These are phyloP conservation scores for Melanostoma mellinum DNA, from an alignment of 2,888 invertebrate genomes.

Conservation along the genomic window DNA sequence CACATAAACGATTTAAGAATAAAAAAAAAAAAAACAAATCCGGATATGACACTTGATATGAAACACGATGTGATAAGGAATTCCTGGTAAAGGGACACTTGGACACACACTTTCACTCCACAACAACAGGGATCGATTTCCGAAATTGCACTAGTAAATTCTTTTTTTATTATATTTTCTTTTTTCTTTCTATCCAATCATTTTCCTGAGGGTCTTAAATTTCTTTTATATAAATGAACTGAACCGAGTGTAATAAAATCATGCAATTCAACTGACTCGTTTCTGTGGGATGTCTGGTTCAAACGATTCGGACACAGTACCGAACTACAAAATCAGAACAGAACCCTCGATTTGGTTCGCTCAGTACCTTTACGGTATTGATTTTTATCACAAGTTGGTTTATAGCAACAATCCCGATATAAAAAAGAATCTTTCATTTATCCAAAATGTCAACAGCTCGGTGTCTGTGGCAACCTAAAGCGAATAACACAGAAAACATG, in stretches of 20 bases:
- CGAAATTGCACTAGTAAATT: constrained; percentile 15
- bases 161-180: too few relatives aligned
- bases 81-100: constrained; percentile 43
- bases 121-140: constrained; percentile 30
- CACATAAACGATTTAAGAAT: constrained; percentile 30
- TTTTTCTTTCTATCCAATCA: constrained; percentile 4
- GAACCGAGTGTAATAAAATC: constrained; percentile 3
- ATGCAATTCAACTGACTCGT: background rate
- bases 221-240: constrained; percentile 13
- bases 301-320: background rate
- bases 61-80: constrained; percentile 39
- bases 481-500: constrained; percentile 35
- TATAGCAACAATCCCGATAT: constrained; percentile 31
- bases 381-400: constrained; percentile 37
- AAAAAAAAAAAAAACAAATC: constrained; percentile 31
- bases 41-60: constrained; percentile 39
- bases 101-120: constrained; percentile 36
- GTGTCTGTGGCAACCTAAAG: constrained; percentile 31
- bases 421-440: constrained; percentile 27
- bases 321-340: background rate
- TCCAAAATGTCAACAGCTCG: constrained; percentile 23
- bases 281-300: constrained; percentile 11
- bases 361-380: constrained; percentile 33
- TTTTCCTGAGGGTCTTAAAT: constrained; percentile 20
- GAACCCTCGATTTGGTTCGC: constrained; percentile 1